Base-by-base conservation (phyloP, 2,888 invertebrate species). In the Elegia similella region DNA sequence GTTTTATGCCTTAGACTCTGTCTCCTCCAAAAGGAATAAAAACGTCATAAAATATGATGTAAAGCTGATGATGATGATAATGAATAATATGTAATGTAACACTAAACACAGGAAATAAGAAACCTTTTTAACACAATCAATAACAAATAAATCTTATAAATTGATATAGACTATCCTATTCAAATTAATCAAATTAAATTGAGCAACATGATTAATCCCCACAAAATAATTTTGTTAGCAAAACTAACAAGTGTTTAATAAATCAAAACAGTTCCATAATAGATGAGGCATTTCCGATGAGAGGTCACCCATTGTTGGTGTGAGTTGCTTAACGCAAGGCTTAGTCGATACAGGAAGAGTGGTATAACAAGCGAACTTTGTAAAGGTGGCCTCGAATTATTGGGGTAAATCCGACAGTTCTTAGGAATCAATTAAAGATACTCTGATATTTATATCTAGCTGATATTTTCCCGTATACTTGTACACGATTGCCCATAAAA, bases 241-340 rank as follows among this genome's bases (percentile, higher is more conserved):
- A 60, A 56, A 30, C 57, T 64, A 63, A 66, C 59, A 62, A 67
- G 62, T 64, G 59, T 62, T 69, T 75, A 72, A 72, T 75, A 71
- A 74, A 72, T 71, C 73, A 76, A 80, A 80, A 75, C 69, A 73
- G 61, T 66, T 63, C 64, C 72, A 77, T 70, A 73, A 68, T 66
- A 60, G 67, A 65, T 67, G 62, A 67, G 72, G 72, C 59, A 68
- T 79, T 78, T 50, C 70, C 66, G 67, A 58, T 30, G 62, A 75
- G 73, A 87, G 84, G 86, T 82, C 84, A 67, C 66, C 62, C 62
- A 80, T 85, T 85, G 82, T 84, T 72, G 58, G 56, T 73, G 64
- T 68, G 75, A 73, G 73, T 72, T 72, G 69, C 69, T 76, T 67
- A 63, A 65, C 60, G 66, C 74, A 80, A 66, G 69, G 62, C 60